Evolutionary conservation across 2,888 invertebrate species (phyloP), one percentile per base, ranked within the genome.

Genomic region (Hydrotaea diabolus): DNA sequence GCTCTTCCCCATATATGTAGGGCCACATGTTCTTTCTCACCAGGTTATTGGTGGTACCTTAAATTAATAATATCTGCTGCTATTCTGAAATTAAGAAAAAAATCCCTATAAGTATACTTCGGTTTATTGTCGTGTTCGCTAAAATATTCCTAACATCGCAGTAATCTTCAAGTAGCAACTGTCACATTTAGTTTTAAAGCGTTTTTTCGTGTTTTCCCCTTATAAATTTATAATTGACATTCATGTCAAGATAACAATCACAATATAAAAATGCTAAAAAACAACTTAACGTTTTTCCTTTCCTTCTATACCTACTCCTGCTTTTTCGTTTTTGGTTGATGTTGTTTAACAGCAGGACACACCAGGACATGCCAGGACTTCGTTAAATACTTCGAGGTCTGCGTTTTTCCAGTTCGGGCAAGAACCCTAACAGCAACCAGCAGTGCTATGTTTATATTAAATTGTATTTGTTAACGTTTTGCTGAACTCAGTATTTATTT

Each of bases 171-270:
- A 9, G 5, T 15, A 55, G 11, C 0, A 55, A 55, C n/a, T 21
- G 46, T 53, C 49, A n/a, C n/a, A 71, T 46, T 23, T 46, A 43
- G 23, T 46, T 73, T 23, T 55, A 73, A 36, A 73, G 19, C 73
- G 26, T 19, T 73, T n/a, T 73, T 39, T 55, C 73, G 53, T 73
- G 53, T 73, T 55, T 73, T 17, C 19, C 19, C 31, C 55, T 73
- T 73, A 57, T 73, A 46, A 73, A 57, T 39, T 73, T 73, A 31
- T 69, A 69, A 69, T 69, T 69, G 69, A 46, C 69, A 69, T 23
- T 82, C 77, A 82, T 82, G 82, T 85, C 85, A 79, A 85, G 79
- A 85, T 82, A 85, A 82, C 74, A 79, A 82, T 82, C 85, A 82
- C 79, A 49, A 66, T 64, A 71, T n/a, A 76, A 85, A 66, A 43